Evolutionary conservation across 1,140 invertebrate genomes (phyloP).

Genomic region (Stenopsyche tienmushanensis): DNA sequence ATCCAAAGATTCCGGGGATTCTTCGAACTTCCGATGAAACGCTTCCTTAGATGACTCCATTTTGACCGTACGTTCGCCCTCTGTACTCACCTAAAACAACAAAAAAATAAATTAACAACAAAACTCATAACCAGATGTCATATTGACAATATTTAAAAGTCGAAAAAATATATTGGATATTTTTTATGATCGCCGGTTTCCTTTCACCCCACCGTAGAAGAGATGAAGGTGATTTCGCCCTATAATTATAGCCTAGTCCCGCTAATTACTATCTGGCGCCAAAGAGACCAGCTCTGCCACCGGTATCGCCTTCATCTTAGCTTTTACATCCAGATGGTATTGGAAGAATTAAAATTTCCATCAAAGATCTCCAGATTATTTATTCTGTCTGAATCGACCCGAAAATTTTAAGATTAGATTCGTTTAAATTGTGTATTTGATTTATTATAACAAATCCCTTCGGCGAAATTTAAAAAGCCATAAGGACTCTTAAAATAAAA

Average conservation of each 20-base stretch:
- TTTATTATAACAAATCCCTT: too few species aligned
- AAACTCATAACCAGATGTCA: not conserved
- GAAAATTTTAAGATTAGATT: not conserved
- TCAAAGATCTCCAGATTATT: too few species aligned
- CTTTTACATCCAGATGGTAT: not conserved
- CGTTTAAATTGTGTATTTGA: not conserved
- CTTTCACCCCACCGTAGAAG: not conserved
- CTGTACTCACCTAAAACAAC: conserved; percentile 40
- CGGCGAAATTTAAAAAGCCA: too few species aligned
- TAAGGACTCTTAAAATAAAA: too few species aligned
- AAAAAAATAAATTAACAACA: not conserved
- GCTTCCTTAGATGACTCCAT: conserved; percentile 35
- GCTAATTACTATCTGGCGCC: conserved; percentile 39
- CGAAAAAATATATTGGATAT: too few species aligned
- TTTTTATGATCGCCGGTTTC: conserved; percentile 11
- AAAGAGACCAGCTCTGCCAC: conserved; percentile 22
- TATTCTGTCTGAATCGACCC: too few species aligned
- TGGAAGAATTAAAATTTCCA: not conserved
- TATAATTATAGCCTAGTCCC: conserved; percentile 39
- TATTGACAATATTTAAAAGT: too few species aligned
- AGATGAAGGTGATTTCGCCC: conserved; percentile 18
- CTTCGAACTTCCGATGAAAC: conserved; percentile 30
- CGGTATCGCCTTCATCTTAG: not conserved
- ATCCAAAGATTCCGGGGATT: conserved; percentile 33
- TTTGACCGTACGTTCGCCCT: conserved; percentile 37